Base-by-base conservation (phyloP, 1,140 invertebrate genomes). In the Pseudomyrmex dendroicus region DNA sequence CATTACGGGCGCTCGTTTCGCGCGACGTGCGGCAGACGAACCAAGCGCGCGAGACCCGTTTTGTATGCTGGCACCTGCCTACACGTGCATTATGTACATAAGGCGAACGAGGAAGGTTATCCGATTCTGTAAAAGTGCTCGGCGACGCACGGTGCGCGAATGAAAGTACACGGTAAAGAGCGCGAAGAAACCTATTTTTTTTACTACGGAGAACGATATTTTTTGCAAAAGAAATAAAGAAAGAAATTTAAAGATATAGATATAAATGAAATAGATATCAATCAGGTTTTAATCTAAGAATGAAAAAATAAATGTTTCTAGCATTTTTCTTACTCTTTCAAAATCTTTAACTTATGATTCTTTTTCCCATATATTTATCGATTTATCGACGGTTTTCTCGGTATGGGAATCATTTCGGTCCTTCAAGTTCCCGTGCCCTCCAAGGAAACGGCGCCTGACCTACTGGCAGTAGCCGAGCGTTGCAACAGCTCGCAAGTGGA, bases 371-470 rank as follows among this genome's bases (percentile, higher is more conserved):
- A 1, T n/a, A 25, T 73, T 59, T 20, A 17, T 44, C 54, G 35
- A 73, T 73, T 59, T 20, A 57, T 44, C 54, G 35, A 73, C 25
- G 46, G 62, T 67, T 73, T 73, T 63, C 56, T 12, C 57, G 22
- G 35, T 48, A n/a, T 54, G 73, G 76, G 76, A 77, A 82, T 87
- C 67, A 73, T 63, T 68, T 3, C 22, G 80, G 54, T 44, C 70
- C 44, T 12, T 56, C 17, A 68, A 90, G 88, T 93, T 92, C 90
- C 86, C 90, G 89, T 91, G 90, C 89, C 90, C 92, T 89, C 91
- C 89, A 89, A 85, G 83, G 91, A 88, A 86, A 73, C 89, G 90
- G 89, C 92, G 92, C 86, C 91, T 93, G 93, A 94, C 93, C 92
- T 92, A 94, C 90, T 94, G 92, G 91, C 93, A 87, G 85, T 90